Conservation (phyloP, 2,113 vertebrate species). For the Xyrauchen texanus region DNA sequence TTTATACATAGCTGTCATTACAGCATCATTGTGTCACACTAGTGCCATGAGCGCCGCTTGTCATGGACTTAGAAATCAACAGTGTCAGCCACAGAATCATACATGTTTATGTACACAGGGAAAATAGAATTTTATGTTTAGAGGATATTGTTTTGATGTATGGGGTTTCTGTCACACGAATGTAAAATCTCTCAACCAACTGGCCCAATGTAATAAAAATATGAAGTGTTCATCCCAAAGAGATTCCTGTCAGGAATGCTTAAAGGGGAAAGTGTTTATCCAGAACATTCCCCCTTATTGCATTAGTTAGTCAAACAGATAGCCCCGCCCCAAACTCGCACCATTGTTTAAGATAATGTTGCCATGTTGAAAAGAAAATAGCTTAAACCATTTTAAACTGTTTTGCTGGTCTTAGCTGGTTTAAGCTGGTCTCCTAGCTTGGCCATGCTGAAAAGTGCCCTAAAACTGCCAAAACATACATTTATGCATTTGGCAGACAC, state of each 20-base stretch:
- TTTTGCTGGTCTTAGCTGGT: too few species aligned
- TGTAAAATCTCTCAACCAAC: background rate
- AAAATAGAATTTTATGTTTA: background rate
- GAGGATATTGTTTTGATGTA: background rate
- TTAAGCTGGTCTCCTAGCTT: too few species aligned
- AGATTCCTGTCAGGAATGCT: background rate
- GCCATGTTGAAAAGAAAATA: too few species aligned
- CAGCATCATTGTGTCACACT: background rate
- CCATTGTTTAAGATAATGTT: too few species aligned
- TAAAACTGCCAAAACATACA: too few species aligned
- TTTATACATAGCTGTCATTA: conserved; percentile 24
- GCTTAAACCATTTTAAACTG: too few species aligned
- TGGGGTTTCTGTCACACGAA: background rate
- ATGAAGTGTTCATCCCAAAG: background rate
- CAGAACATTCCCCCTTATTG: too few species aligned
- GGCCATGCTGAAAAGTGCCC: too few species aligned
- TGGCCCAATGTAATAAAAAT: background rate
- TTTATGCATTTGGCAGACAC: too few species aligned
- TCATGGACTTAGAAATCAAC: conserved; percentile 4
- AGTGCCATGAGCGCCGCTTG: background rate
- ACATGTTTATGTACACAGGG: background rate
- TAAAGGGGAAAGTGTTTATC: background rate
- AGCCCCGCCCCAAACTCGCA: too few species aligned
- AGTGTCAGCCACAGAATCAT: conserved; percentile 8
- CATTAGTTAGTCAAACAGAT: too few species aligned